phyloP scores from a whole-genome alignment of 1,140 invertebrate species.

The Pseudomyrmex cubaensis region DNA sequence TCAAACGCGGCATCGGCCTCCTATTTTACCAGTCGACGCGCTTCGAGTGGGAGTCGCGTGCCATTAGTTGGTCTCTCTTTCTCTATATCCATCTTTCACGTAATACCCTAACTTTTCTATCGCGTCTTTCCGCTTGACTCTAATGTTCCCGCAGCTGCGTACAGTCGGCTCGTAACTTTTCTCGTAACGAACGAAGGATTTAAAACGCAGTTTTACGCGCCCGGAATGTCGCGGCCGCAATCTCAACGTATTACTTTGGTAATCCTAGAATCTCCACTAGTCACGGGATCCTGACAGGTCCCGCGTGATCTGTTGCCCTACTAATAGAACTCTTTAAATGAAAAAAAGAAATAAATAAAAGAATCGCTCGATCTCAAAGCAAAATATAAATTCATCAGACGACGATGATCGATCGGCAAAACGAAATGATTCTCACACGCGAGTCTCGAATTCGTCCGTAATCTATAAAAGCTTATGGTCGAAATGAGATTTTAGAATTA shows the following conservation, averaged over 20 bases:
- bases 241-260: background rate
- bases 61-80: slow-evolving; percentile 51
- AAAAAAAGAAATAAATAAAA: background rate
- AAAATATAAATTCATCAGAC: no score
- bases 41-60: slow-evolving; percentile 62
- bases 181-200: slow-evolving; percentile 52
- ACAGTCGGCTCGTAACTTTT: slow-evolving; percentile 62
- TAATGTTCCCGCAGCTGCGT: slow-evolving; percentile 61
- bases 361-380: background rate
- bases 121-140: slow-evolving; percentile 34
- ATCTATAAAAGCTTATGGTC: background rate
- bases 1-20: slow-evolving; percentile 42
- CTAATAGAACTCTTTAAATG: no score
- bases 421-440: background rate
- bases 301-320: no score
- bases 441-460: background rate
- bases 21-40: slow-evolving; percentile 52
- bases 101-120: slow-evolving; percentile 51
- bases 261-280: no score
- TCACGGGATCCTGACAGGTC: no score
- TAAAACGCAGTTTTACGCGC: slow-evolving; percentile 44
- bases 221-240: background rate
- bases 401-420: no score
- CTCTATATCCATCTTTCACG: slow-evolving; percentile 37
- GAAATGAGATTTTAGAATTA: slow-evolving; percentile 3